A percentile compares a stretch with the other conserved stretches of the same genome.
These are phyloP conservation scores for Osmoderma eremita DNA, from an alignment of 2,888 invertebrate species.

Conservation along the genomic window DNA sequence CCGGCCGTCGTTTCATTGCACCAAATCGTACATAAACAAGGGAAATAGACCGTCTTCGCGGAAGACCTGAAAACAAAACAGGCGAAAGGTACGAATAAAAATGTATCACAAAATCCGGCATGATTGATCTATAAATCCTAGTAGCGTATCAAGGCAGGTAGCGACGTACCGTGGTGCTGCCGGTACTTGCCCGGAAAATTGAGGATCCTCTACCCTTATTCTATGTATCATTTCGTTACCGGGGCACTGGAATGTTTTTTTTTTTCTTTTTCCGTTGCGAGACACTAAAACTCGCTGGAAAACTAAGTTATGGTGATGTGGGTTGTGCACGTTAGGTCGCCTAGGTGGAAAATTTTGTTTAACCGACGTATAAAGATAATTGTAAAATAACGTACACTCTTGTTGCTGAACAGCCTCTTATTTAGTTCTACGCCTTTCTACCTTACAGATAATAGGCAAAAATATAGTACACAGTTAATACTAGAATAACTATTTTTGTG, in stretches of 20 bases:
- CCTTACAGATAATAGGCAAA: too few relatives aligned
- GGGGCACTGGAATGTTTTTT: neutral
- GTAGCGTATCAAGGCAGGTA: slow-evolving; percentile 34
- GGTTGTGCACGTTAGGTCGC: slow-evolving; percentile 4
- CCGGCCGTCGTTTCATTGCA: slow-evolving; percentile 24
- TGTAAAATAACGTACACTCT: too few relatives aligned
- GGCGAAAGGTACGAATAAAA: slow-evolving; percentile 26
- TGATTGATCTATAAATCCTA: slow-evolving; percentile 34
- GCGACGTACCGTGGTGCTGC: slow-evolving; percentile 12
- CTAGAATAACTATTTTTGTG: too few relatives aligned
- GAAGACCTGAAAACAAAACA: slow-evolving; percentile 24
- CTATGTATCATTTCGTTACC: slow-evolving; percentile 29
- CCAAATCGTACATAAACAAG: slow-evolving; percentile 32
- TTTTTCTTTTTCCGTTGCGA: slow-evolving; percentile 17
- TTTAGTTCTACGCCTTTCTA: too few relatives aligned
- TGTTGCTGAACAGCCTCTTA: too few relatives aligned
- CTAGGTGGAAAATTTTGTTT: slow-evolving; percentile 8
- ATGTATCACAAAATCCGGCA: slow-evolving; percentile 22
- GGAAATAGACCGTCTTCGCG: slow-evolving; percentile 19
- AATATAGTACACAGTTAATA: too few relatives aligned
- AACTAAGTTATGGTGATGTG: slow-evolving; percentile 29
- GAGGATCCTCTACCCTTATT: slow-evolving; percentile 27
- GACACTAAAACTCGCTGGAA: slow-evolving; percentile 8
- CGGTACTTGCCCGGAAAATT: slow-evolving; percentile 31
- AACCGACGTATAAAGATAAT: too few relatives aligned